Evolutionary conservation across 2,797 vertebrate species (phyloP).

Genomic region (Paratrypauchen microcephalus): DNA sequence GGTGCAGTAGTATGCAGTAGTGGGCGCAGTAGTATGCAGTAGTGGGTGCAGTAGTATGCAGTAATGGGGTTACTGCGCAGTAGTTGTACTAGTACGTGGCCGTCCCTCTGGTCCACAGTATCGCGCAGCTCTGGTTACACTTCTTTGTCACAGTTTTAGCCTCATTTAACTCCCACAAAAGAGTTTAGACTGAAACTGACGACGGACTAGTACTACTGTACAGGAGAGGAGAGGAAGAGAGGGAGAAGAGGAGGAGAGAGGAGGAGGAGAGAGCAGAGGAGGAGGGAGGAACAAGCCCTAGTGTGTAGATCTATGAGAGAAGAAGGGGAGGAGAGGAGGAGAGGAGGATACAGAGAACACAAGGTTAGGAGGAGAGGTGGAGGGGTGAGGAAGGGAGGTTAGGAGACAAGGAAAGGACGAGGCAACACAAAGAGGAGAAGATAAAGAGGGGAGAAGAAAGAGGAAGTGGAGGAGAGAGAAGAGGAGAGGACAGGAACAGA

Average conservation of each 20-base stretch:
- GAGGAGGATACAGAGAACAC: too few relatives aligned
- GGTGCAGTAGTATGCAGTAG: too few relatives aligned
- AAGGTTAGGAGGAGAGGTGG: too few relatives aligned
- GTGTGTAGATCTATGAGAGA: too few relatives aligned
- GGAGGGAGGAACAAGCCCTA: too few relatives aligned
- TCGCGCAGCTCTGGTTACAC: background rate
- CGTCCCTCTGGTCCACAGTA: background rate
- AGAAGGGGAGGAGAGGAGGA: too few relatives aligned
- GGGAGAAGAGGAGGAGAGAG: background rate
- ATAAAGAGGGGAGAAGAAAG: too few relatives aligned
- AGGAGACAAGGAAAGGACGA: background rate
- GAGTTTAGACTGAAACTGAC: conserved; percentile 1
- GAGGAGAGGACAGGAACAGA: too few relatives aligned
- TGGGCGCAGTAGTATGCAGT: too few relatives aligned
- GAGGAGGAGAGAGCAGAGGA: background rate
- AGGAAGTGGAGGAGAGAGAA: too few relatives aligned
- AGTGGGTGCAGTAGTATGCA: background rate
- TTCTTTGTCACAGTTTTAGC: conserved; percentile 7
- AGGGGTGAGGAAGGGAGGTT: too few relatives aligned
- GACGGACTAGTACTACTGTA: background rate
- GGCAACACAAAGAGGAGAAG: too few relatives aligned
- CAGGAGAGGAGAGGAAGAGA: background rate
- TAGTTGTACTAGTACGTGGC: background rate
- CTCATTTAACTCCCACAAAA: conserved; percentile 11
- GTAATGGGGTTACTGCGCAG: background rate